These are phyloP conservation scores for Passerculus sandwichensis DNA, from an alignment of 2,797 vertebrate species.

Conservation along the genomic window DNA sequence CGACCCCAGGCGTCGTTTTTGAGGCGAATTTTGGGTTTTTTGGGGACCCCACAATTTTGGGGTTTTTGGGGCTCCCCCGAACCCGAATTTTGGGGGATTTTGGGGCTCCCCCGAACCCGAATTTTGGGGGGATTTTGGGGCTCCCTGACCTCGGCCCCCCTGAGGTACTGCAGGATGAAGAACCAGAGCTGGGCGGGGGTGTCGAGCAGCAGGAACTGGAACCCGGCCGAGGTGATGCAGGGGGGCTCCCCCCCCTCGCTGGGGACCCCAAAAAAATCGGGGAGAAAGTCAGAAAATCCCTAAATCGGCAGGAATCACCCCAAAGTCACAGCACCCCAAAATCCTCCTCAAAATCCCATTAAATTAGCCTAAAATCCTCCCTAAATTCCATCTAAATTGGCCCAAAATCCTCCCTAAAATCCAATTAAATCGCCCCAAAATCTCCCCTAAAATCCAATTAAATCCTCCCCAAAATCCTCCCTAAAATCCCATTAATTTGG, in stretches of 20 bases:
- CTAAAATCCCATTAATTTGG: too few relatives aligned
- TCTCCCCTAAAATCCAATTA: too few relatives aligned
- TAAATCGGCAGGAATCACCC: too few relatives aligned
- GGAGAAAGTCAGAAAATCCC: not conserved
- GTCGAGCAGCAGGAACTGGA: slow-evolving; percentile 93
- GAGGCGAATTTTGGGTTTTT: not conserved
- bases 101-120: too few relatives aligned
- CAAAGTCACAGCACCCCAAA: too few relatives aligned
- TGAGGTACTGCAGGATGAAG: slow-evolving; percentile 93
- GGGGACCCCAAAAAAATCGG: not conserved
- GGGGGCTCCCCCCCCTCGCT: slow-evolving; percentile 77
- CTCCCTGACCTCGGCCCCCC: slow-evolving; percentile 79
- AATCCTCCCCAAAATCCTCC: too few relatives aligned
- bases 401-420: too few relatives aligned
- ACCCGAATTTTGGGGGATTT: not conserved
- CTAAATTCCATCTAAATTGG: not conserved
- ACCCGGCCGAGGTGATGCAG: slow-evolving; percentile 88
- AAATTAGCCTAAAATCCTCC: not conserved
- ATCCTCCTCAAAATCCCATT: too few relatives aligned
- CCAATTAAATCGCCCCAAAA: too few relatives aligned
- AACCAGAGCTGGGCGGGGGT: slow-evolving; percentile 94
- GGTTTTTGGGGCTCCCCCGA: too few relatives aligned
- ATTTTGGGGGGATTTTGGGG: not conserved
- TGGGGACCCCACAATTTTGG: not conserved
- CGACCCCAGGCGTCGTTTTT: too few relatives aligned